Conservation (phyloP, 2,797 vertebrate genomes). For the Pampus argenteus region DNA sequence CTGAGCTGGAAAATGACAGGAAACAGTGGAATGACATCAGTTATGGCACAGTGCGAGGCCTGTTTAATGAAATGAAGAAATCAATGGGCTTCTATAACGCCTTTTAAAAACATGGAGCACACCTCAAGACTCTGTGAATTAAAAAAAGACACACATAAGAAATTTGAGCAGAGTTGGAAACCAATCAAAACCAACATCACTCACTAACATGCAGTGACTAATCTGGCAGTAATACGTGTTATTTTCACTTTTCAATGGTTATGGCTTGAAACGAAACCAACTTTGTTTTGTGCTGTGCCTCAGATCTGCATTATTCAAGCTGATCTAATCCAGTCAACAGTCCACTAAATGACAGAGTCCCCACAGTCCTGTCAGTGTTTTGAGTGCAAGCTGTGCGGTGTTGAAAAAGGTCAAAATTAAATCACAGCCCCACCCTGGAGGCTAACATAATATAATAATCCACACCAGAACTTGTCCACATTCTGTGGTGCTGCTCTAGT, state of each 20-base stretch:
- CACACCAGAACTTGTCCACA: slow-evolving; percentile 58
- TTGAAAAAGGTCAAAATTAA: slow-evolving; percentile 72
- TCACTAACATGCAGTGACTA: slow-evolving; percentile 74
- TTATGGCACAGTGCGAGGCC: slow-evolving; percentile 60
- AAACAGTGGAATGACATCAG: slow-evolving; percentile 81
- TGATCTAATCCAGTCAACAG: slow-evolving; percentile 72
- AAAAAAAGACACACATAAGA: slow-evolving; percentile 69
- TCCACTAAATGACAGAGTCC: slow-evolving; percentile 57
- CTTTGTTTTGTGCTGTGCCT: slow-evolving; percentile 54
- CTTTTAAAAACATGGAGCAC: slow-evolving; percentile 68
- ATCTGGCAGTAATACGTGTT: slow-evolving; percentile 75
- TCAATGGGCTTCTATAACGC: slow-evolving; percentile 70
- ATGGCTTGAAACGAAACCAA: slow-evolving; percentile 49
- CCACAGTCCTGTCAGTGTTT: slow-evolving; percentile 51
- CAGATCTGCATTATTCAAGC: slow-evolving; percentile 47
- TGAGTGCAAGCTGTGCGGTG: slow-evolving; percentile 38
- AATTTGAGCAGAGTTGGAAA: slow-evolving; percentile 69
- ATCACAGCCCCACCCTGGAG: slow-evolving; percentile 63
- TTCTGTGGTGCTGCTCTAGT: slow-evolving; percentile 55
- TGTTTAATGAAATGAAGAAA: slow-evolving; percentile 76
- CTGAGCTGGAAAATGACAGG: slow-evolving; percentile 77
- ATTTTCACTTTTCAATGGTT: slow-evolving; percentile 74
- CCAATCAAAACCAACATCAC: slow-evolving; percentile 76
- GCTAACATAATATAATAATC: slow-evolving; percentile 69
- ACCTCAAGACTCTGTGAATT: slow-evolving; percentile 67